Evolutionary conservation across 1,140 invertebrate species (phyloP).

Genomic region (Caerostris darwini): DNA sequence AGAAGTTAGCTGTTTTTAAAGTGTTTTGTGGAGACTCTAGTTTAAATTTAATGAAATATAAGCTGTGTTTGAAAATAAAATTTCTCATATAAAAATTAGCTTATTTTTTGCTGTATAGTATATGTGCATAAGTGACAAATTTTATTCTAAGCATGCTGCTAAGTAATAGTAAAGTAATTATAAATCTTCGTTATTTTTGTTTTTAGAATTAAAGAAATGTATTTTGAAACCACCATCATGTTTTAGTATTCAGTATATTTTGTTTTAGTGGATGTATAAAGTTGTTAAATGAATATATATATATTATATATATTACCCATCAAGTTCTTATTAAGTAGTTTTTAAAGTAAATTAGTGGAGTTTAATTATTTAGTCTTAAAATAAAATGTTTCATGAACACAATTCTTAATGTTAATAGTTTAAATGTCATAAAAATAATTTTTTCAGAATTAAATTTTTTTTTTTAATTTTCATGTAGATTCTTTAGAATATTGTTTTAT

Average conservation of each 20-base stretch:
- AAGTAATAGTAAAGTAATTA: background rate
- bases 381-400: background rate
- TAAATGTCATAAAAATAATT: background rate
- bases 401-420: background rate
- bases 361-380: constrained; percentile 18
- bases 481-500: no score
- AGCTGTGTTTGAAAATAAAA: background rate
- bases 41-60: background rate
- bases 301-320: background rate
- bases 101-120: constrained; percentile 6
- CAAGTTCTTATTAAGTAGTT: constrained; percentile 1
- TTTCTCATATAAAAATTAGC: background rate
- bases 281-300: background rate
- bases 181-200: background rate
- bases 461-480: no score
- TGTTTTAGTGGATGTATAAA: constrained; percentile 25
- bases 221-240: background rate
- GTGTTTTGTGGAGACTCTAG: background rate
- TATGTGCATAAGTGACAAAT: background rate
- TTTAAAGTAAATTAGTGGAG: constrained; percentile 6
- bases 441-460: background rate
- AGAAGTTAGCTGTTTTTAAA: constrained; percentile 10
- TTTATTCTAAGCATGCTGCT: background rate
- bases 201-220: background rate
- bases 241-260: constrained; percentile 27